A percentile compares a stretch with the other conserved stretches of the same genome.
phyloP scores from a whole-genome alignment of 2,888 invertebrate species.

The Bombylius major region DNA sequence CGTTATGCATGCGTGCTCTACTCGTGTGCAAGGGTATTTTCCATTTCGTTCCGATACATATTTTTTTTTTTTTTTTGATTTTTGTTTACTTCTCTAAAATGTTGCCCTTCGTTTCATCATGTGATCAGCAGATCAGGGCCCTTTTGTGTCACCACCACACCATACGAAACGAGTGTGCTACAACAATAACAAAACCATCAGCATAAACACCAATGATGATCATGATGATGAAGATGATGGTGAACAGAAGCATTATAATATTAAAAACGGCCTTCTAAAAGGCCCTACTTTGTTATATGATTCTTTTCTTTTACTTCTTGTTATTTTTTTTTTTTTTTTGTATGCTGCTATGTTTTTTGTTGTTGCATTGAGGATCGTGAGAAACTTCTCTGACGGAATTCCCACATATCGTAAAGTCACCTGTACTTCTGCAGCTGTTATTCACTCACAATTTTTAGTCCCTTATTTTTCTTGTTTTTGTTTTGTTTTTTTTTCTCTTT shows the following conservation, averaged over 20 bases:
- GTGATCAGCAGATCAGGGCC: neutral
- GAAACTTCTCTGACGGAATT: conserved; percentile 36
- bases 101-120: no score
- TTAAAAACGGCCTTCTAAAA: neutral
- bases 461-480: conserved; percentile 2
- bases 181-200: neutral
- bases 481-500: neutral
- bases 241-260: no score
- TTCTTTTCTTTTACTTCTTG: no score
- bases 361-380: conserved; percentile 26
- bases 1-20: conserved; percentile 1
- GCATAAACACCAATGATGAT: neutral
- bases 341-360: neutral
- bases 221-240: neutral
- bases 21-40: conserved; percentile 3
- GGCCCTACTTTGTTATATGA: neutral
- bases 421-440: conserved; percentile 16
- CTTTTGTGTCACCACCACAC: neutral
- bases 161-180: no score
- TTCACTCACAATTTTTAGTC: conserved; percentile 3
- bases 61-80: no score
- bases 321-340: no score
- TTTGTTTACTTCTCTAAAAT: no score
- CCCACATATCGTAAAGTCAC: conserved; percentile 28
- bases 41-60: neutral